Evolutionary conservation across 1,140 invertebrate species (phyloP), one percentile per base, ranked within the genome.

Genomic region (Brevipalpus yothersi): DNA sequence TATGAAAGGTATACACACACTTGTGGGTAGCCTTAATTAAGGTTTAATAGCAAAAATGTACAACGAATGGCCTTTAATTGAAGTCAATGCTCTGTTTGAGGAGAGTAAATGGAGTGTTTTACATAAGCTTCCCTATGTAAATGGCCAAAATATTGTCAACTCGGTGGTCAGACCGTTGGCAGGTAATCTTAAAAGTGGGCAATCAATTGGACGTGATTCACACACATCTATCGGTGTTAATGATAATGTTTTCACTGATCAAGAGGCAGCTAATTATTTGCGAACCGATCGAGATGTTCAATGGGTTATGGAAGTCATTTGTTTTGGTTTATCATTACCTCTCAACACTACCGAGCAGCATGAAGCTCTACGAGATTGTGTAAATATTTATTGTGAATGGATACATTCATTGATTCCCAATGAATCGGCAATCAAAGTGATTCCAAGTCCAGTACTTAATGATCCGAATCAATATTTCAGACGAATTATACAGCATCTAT

Each of bases 371-470:
- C 81, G 89, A 63, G 91, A 95, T 71, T 96, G 91, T 72, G 90
- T 95, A 10, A 87, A 86, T 71, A 82, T 96, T 23, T 96, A 95
- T 69, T 95, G 89, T 71, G 90, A 95, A 67, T 97, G 92, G 92
- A 72, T 97, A 39, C 82, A 83, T 0, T 84, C 88, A 1, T 73
- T 93, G 56, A 78, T 91, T 65, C 82, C 86, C 1, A 84, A 86
- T 2, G 84, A 71, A 59, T 57, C 67, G 8, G 68, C 68, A 65
- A 53, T 47, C 40, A 60, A 65, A 60, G 80, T 81, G 65, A 83
- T 94, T 19, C 90, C 91, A 1, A 79, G 79, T 66, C 86, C 84
- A 2, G 80, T 97, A 13, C 74, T 80, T 43, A 82, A 89, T 57
- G 84, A 92, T 69, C 86, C 92, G 0, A 91, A 92, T 69, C 77